Percentiles rank a stretch among this genome's conserved stretches.
Conservation (phyloP, 2,888 invertebrate species). For the Salpingus planirostris region DNA sequence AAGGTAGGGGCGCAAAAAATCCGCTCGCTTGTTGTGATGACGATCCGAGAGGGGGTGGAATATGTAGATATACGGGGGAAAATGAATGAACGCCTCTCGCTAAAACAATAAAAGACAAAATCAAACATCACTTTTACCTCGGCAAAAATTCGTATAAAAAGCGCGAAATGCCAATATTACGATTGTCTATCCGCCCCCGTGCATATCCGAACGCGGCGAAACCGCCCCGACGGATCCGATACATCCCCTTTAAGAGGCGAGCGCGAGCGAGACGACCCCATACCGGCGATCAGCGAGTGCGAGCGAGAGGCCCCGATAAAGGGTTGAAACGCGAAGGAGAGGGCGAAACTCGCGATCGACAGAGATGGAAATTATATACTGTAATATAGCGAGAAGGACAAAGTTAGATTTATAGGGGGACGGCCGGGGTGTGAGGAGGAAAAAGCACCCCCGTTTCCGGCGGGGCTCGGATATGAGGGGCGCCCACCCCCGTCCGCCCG, state of each 20-base stretch:
- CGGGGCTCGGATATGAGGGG: no score
- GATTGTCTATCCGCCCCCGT: slow-evolving; percentile 23
- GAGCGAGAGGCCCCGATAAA: neutral
- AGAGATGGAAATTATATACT: neutral
- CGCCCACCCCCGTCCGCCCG: no score
- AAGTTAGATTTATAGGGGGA: neutral
- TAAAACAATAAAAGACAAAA: slow-evolving; percentile 35
- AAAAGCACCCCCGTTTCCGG: no score
- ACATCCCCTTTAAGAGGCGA: slow-evolving; percentile 26
- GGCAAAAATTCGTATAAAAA: slow-evolving; percentile 35
- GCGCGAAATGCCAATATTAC: slow-evolving; percentile 34
- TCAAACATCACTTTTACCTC: slow-evolving; percentile 38
- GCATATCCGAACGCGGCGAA: slow-evolving; percentile 3
- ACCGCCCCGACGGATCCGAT: slow-evolving; percentile 8
- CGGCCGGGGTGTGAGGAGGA: no score
- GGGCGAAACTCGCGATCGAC: no score
- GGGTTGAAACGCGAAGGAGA: neutral
- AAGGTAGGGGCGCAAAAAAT: no score
- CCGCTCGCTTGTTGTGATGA: no score
- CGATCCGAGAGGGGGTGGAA: slow-evolving; percentile 1
- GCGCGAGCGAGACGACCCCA: slow-evolving; percentile 4
- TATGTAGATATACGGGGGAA: slow-evolving; percentile 5
- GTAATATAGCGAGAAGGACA: neutral
- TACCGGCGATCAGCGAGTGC: neutral
- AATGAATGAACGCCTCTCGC: slow-evolving; percentile 15